Evolutionary conservation across 2,797 vertebrate species (phyloP).

Genomic region (Silurus lanzhouensis): DNA sequence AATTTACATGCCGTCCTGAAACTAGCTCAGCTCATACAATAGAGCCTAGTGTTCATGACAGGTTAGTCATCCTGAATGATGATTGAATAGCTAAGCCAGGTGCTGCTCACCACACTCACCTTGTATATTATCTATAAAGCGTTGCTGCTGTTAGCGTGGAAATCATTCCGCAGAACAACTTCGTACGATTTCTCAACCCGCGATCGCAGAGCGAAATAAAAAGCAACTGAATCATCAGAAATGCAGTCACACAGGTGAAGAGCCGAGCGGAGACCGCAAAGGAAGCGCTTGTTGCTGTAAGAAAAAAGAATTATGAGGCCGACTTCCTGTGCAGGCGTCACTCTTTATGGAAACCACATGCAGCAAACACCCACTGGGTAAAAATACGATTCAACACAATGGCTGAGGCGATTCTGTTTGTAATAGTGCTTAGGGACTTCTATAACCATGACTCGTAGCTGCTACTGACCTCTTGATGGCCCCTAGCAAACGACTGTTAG

Average conservation of each 20-base stretch:
- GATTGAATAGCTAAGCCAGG: conserved; percentile 45
- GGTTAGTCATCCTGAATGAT: conserved; percentile 31
- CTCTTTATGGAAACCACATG: conserved; percentile 46
- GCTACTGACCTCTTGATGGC: background rate
- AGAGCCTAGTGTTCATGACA: conserved; percentile 45
- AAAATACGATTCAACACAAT: conserved; percentile 36
- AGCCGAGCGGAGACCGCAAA: conserved; percentile 45
- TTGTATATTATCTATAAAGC: background rate
- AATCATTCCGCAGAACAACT: too few species aligned
- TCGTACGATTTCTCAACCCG: too few species aligned
- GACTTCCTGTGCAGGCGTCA: conserved; percentile 51
- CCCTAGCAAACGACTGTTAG: background rate
- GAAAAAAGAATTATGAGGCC: conserved; percentile 45
- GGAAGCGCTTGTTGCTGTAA: conserved; percentile 48
- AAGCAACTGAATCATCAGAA: conserved; percentile 42
- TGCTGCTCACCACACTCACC: conserved; percentile 25
- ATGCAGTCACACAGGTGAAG: conserved; percentile 52
- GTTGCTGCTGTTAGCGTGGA: too few species aligned
- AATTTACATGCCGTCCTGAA: conserved; percentile 25
- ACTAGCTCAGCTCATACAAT: conserved; percentile 35
- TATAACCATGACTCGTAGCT: background rate
- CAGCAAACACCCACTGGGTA: conserved; percentile 35
- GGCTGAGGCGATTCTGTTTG: background rate
- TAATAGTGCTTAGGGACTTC: conserved; percentile 15
- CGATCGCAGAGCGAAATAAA: conserved; percentile 30